Evolutionary conservation across 2,797 vertebrate genomes (phyloP), one percentile per base, ranked within the genome.

Genomic region (Catamblyrhynchus diadema): DNA sequence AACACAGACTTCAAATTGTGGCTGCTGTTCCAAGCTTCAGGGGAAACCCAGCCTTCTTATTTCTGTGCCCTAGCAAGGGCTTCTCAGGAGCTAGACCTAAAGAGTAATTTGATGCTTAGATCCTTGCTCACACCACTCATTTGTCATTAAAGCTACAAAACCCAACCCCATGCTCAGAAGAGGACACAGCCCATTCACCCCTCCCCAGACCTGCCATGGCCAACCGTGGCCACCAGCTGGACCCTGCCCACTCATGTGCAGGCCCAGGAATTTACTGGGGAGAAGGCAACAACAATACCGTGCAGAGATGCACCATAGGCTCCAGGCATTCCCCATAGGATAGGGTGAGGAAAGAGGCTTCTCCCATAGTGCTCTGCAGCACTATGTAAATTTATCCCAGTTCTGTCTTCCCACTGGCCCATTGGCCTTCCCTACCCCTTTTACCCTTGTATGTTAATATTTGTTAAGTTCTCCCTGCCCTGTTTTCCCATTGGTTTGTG

Each of bases 121-220:
- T 21, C 48, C 12, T 35, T 70, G n/a, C 11, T 18, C n/a, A 35
- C 42, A n/a, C 14, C 41, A 8, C 30, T 24, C 13, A 20, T 2
- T n/a, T 20, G 5, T 8, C 61, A 64, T 30, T 10, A 59, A 67
- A 48, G 15, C 44, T 27, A 35, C 39, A 1, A 64, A 71, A 51
- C 33, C 13, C 44, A 71, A 7, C 19, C 2, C 5, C 5, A 8
- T 2, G 30, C 33, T 30, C 13, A 69, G 33, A 28, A 41, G 33
- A 47, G 62, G 3, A 45, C 33, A 14, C 4, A 16, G 3, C 8
- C 56, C 7, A 9, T 13, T 62, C 56, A 19, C 2, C 24, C 56
- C 28, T 16, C 27, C 1, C 1, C 30, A 57, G 51, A 18, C 22
- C 33, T 2, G 13, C 61, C 2, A 0, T 0, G 1, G 59, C 10